These are phyloP conservation scores for Labeo calbasu DNA, from an alignment of 2,797 vertebrate genomes.

Conservation along the genomic window DNA sequence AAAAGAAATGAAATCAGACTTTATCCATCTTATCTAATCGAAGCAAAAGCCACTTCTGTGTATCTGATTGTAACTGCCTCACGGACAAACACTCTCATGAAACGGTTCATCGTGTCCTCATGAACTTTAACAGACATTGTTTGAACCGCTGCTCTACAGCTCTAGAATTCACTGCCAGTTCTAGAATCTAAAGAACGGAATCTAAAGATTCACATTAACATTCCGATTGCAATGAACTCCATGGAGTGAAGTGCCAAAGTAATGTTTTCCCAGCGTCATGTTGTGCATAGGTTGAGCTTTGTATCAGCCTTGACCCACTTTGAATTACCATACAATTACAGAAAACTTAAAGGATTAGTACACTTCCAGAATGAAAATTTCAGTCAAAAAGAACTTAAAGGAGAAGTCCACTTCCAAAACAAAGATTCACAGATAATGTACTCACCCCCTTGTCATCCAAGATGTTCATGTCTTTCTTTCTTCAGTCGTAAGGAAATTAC, in stretches of 20 bases:
- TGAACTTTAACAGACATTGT: not conserved
- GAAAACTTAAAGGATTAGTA: not conserved
- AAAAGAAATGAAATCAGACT: conserved; percentile 31
- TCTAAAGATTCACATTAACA: not conserved
- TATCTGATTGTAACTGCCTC: not conserved
- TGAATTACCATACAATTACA: not conserved
- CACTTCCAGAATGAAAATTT: no score
- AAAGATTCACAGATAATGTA: no score
- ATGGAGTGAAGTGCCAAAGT: not conserved
- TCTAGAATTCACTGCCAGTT: not conserved
- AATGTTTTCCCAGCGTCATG: not conserved
- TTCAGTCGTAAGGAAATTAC: no score
- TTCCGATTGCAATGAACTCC: conserved; percentile 1
- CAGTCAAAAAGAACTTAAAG: not conserved
- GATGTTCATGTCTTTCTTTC: no score
- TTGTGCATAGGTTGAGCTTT: not conserved
- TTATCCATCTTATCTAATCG: not conserved
- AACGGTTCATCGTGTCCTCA: not conserved
- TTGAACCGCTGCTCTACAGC: no score
- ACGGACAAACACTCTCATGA: not conserved
- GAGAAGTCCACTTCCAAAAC: no score
- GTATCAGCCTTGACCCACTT: not conserved
- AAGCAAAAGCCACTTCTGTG: conserved; percentile 8
- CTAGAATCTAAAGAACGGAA: not conserved
- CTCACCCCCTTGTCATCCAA: no score